Conservation (phyloP, 2,888 invertebrate species). For the Eudemis profundana region DNA sequence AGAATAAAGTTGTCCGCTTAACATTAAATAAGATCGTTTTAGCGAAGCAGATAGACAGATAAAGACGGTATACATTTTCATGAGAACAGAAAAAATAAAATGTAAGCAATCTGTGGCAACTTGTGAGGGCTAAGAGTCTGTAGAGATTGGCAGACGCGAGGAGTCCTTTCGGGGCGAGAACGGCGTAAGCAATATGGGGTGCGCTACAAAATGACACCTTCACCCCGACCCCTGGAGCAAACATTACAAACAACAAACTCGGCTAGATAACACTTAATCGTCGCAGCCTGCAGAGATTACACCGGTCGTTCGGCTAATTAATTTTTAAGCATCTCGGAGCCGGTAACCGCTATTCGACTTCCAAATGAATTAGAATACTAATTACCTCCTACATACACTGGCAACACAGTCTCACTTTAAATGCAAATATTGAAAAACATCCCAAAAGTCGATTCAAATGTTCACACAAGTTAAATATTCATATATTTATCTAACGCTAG, state of each 20-base stretch:
- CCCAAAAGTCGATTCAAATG: not conserved
- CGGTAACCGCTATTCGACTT: constrained; percentile 68
- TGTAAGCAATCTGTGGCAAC: constrained; percentile 68
- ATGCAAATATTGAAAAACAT: constrained; percentile 9
- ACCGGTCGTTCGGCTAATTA: constrained; percentile 84
- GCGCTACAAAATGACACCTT: constrained; percentile 63
- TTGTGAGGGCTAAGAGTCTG: constrained; percentile 68
- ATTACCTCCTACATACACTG: constrained; percentile 66
- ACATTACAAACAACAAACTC: constrained; percentile 64
- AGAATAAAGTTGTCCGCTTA: constrained; percentile 72
- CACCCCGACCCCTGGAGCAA: constrained; percentile 58
- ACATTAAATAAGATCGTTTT: constrained; percentile 78
- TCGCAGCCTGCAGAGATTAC: constrained; percentile 77
- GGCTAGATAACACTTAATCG: constrained; percentile 72
- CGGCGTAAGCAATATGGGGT: constrained; percentile 59
- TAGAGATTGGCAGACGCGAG: constrained; percentile 66
- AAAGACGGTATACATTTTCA: constrained; percentile 77
- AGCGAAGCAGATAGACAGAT: constrained; percentile 74
- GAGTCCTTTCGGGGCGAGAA: constrained; percentile 52
- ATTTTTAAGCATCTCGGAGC: constrained; percentile 81
- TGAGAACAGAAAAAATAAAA: constrained; percentile 71
- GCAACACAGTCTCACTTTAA: constrained; percentile 2
- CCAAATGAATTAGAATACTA: constrained; percentile 74
- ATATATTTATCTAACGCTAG: not conserved
- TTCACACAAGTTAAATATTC: not conserved